Evolutionary conservation across 1,140 invertebrate genomes (phyloP).

Genomic region (Campoletis sonorensis): DNA sequence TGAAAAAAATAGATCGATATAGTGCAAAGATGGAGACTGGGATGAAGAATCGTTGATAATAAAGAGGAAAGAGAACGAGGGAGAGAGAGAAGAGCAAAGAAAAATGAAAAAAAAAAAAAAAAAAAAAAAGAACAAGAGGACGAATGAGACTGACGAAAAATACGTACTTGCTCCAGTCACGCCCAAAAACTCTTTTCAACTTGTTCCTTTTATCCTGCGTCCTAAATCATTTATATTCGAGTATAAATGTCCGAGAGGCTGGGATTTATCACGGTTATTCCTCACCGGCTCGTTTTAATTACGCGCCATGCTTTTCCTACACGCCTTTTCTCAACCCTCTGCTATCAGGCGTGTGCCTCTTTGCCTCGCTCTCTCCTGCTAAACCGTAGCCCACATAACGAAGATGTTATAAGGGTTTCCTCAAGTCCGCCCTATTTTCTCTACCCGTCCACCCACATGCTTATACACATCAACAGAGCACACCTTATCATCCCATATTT

Average conservation of each 20-base stretch:
- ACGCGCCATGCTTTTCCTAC: slow-evolving; percentile 37
- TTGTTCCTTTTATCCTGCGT: slow-evolving; percentile 47
- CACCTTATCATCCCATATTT: slow-evolving; percentile 30
- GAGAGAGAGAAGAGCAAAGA: slow-evolving; percentile 14
- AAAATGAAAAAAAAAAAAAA: background rate
- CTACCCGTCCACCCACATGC: background rate
- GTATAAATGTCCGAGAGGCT: slow-evolving; percentile 49
- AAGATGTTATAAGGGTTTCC: background rate
- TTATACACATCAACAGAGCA: background rate
- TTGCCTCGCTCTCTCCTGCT: too few relatives aligned
- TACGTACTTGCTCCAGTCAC: slow-evolving; percentile 23
- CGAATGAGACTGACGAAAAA: slow-evolving; percentile 3
- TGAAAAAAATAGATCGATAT: slow-evolving; percentile 39
- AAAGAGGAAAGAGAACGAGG: slow-evolving; percentile 13
- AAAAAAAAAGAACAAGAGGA: slow-evolving; percentile 3
- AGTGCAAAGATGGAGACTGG: slow-evolving; percentile 6
- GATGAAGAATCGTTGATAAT: slow-evolving; percentile 43
- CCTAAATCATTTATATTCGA: slow-evolving; percentile 55
- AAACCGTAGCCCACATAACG: slow-evolving; percentile 2
- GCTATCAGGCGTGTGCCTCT: too few relatives aligned
- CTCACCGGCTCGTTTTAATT: slow-evolving; percentile 57
- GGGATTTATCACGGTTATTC: slow-evolving; percentile 56
- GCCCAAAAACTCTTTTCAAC: slow-evolving; percentile 49
- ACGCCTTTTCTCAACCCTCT: background rate
- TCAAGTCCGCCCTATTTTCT: background rate